phyloP scores from a whole-genome alignment of 2,113 vertebrate genomes.

The Gymnogyps californianus region DNA sequence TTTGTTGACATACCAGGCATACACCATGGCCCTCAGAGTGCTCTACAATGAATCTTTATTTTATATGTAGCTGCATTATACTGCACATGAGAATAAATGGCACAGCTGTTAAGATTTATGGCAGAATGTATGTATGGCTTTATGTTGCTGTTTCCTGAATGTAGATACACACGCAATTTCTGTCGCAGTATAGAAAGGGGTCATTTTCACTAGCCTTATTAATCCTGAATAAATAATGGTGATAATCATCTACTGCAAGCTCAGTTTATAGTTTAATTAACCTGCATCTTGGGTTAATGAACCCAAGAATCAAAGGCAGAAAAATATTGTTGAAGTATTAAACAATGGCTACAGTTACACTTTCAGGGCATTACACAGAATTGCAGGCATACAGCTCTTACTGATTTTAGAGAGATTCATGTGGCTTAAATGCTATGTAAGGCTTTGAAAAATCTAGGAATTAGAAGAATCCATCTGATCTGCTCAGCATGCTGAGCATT shows the following conservation, averaged over 20 bases:
- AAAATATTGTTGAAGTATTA: not conserved
- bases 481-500: not conserved
- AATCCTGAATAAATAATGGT: not conserved
- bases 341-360: not conserved
- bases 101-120: not conserved
- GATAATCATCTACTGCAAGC: not conserved
- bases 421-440: not conserved
- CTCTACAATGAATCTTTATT: not conserved
- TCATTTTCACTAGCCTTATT: not conserved
- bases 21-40: not conserved
- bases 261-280: constrained; percentile 12
- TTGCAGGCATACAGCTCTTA: not conserved
- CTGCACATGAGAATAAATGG: not conserved
- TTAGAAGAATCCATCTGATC: not conserved
- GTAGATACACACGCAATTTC: not conserved
- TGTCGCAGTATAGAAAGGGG: not conserved
- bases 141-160: not conserved
- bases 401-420: not conserved
- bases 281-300: no score
- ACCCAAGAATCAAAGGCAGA: not conserved
- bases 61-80: not conserved
- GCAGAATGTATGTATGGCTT: not conserved
- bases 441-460: not conserved
- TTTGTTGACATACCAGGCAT: not conserved
- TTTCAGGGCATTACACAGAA: not conserved